Conservation (phyloP, 2,797 vertebrate genomes). For the Taeniopygia guttata region DNA sequence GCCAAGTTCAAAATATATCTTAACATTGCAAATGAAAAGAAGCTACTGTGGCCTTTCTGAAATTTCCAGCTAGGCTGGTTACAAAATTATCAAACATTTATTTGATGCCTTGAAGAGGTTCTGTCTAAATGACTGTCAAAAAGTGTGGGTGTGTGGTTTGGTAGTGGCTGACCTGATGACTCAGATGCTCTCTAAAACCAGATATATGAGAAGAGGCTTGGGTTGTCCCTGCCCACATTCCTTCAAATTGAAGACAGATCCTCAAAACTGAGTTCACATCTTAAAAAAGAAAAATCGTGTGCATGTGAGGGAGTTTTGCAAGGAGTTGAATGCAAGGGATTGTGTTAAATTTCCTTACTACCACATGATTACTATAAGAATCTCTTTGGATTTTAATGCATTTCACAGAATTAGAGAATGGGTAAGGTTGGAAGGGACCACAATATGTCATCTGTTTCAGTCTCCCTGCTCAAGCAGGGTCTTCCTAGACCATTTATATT, state of each 20-base stretch:
- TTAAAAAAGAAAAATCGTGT: neutral
- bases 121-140: neutral
- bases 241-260: neutral
- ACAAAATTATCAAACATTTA: neutral
- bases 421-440: neutral
- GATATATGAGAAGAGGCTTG: neutral
- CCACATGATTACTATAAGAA: neutral
- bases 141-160: accelerated
- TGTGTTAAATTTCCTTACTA: neutral
- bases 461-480: neutral
- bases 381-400: neutral
- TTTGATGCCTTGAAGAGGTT: neutral
- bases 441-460: neutral
- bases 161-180: neutral
- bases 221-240: neutral
- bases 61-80: neutral
- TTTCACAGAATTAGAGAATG: neutral
- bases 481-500: neutral
- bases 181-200: accelerated
- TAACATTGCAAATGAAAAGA: neutral
- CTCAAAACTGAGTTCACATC: neutral
- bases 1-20: neutral
- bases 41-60: neutral
- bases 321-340: neutral
- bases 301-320: neutral